Conservation (phyloP, 2,797 vertebrate genomes). For the Gila robusta region DNA sequence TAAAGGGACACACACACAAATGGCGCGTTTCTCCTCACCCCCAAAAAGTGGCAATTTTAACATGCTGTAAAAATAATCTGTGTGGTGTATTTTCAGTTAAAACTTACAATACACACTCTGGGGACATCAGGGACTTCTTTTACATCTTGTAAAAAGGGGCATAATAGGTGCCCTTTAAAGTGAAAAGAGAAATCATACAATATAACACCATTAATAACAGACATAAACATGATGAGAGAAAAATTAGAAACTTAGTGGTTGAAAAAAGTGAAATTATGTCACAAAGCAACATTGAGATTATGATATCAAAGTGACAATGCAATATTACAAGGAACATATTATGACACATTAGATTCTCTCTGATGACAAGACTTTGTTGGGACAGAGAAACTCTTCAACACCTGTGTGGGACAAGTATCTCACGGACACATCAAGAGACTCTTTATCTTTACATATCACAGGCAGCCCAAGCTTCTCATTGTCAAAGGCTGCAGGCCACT, state of each 20-base stretch:
- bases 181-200: not conserved
- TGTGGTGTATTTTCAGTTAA: no score
- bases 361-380: conserved; percentile 16
- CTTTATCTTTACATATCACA: conserved; percentile 43
- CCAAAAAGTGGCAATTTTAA: no score
- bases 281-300: not conserved
- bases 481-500: conserved; percentile 49
- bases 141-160: no score
- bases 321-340: conserved; percentile 3
- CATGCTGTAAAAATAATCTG: no score
- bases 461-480: conserved; percentile 36
- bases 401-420: conserved; percentile 38
- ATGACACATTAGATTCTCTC: not conserved
- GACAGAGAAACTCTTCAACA: conserved; percentile 33
- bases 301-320: not conserved
- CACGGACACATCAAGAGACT: conserved; percentile 42
- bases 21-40: no score
- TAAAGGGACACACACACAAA: no score
- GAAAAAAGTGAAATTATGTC: not conserved
- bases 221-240: not conserved
- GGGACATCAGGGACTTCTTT: no score
- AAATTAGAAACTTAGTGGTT: not conserved
- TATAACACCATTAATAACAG: not conserved
- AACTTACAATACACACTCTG: no score
- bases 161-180: no score